These are phyloP conservation scores for Epizoanthus scotinus DNA, from an alignment of 92 coral and sea anemone species.

Conservation along the genomic window DNA sequence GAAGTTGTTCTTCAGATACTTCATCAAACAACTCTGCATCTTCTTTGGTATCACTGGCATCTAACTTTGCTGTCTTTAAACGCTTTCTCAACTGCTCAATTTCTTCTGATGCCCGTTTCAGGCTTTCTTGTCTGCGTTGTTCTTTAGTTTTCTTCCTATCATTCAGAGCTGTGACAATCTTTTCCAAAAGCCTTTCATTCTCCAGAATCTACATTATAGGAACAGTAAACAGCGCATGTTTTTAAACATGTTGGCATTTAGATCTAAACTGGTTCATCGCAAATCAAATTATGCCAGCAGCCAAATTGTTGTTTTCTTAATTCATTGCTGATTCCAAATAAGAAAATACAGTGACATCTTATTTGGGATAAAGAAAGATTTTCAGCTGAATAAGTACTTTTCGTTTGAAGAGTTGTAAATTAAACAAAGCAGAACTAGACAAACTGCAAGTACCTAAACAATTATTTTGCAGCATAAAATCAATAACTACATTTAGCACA, in stretches of 20 bases:
- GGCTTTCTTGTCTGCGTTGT: constrained; percentile 75
- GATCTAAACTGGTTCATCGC: too few relatives aligned
- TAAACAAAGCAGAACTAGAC: too few relatives aligned
- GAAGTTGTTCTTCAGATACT: background rate
- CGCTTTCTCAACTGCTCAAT: constrained; percentile 63
- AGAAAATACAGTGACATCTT: too few relatives aligned
- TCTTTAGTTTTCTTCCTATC: constrained; percentile 66
- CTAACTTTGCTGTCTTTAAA: constrained; percentile 51
- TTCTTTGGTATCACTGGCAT: constrained; percentile 40
- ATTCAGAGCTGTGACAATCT: constrained; percentile 58
- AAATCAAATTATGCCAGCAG: too few relatives aligned
- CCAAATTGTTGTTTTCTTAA: too few relatives aligned
- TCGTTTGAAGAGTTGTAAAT: too few relatives aligned
- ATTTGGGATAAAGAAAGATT: too few relatives aligned
- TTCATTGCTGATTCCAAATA: too few relatives aligned
- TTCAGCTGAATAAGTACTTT: too few relatives aligned
- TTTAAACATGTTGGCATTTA: background rate
- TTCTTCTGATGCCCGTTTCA: constrained; percentile 76
- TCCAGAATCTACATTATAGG: constrained; percentile 55
- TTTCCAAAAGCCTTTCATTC: constrained; percentile 64
- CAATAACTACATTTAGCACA: too few relatives aligned
- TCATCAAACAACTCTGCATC: constrained; percentile 14
- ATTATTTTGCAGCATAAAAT: too few relatives aligned
- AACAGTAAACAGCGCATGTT: background rate
- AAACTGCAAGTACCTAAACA: too few relatives aligned